Conservation (phyloP, 2,113 vertebrate species). For the Romanogobio albipinnatus region DNA sequence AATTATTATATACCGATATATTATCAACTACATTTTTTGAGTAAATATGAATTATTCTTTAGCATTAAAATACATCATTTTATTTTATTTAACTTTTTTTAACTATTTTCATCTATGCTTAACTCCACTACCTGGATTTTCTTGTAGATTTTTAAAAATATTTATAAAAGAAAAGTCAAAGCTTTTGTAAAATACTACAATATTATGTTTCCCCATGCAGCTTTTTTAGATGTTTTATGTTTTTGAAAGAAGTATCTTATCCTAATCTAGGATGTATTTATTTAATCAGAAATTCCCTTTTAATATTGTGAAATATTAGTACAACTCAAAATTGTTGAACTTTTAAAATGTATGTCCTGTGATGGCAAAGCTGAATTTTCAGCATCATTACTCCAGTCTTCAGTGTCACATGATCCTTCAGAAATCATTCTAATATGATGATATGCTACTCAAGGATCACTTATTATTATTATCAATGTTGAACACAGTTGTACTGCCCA, state of each 20-base stretch:
- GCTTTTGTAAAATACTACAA: not conserved
- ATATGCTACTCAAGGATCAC: not conserved
- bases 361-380: not conserved
- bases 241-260: too few species aligned
- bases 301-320: not conserved
- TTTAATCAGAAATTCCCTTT: not conserved
- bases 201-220: not conserved
- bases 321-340: not conserved
- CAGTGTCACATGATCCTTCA: not conserved
- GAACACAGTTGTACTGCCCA: not conserved
- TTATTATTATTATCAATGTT: not conserved
- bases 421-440: not conserved
- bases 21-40: not conserved
- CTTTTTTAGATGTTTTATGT: too few species aligned
- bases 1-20: not conserved
- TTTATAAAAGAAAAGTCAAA: not conserved
- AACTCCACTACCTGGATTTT: not conserved
- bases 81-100: too few species aligned
- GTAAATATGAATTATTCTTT: not conserved
- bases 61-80: not conserved
- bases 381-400: not conserved
- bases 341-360: not conserved
- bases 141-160: not conserved
- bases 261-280: not conserved
- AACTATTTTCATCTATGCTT: not conserved